These are phyloP conservation scores for Belonocnema kinseyi DNA, from an alignment of 1,140 invertebrate species.

Conservation along the genomic window DNA sequence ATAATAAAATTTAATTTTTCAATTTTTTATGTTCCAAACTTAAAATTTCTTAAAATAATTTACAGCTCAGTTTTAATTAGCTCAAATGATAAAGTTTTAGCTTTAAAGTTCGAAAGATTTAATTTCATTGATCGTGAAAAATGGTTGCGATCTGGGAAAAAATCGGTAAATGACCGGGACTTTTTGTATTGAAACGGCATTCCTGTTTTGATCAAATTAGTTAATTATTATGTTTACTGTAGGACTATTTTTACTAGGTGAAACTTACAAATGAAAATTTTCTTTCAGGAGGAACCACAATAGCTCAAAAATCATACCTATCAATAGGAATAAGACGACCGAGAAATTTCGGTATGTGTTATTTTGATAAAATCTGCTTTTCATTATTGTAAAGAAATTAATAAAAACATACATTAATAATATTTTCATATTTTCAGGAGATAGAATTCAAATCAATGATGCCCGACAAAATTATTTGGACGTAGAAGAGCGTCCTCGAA, in stretches of 20 bases:
- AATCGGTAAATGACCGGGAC: too few species aligned
- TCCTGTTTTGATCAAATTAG: conserved; percentile 32
- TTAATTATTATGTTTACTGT: conserved; percentile 19
- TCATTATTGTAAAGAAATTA: not conserved
- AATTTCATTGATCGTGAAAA: too few species aligned
- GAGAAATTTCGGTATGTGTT: conserved; percentile 46
- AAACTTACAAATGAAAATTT: conserved; percentile 59
- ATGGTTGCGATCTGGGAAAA: too few species aligned
- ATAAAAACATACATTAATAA: not conserved
- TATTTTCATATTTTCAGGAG: conserved; percentile 15
- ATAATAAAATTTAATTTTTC: too few species aligned
- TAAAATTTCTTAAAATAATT: too few species aligned
- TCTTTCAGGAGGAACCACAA: conserved; percentile 58
- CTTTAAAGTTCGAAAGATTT: too few species aligned
- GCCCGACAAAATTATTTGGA: conserved; percentile 34
- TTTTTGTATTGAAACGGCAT: not conserved
- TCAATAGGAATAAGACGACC: conserved; percentile 57
- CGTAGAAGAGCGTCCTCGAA: conserved; percentile 33
- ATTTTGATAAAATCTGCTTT: not conserved
- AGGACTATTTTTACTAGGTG: conserved; percentile 49
- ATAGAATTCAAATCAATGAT: conserved; percentile 34
- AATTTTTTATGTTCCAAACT: too few species aligned
- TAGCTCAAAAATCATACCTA: conserved; percentile 63
- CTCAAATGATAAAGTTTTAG: too few species aligned
- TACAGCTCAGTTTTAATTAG: too few species aligned